Conservation (phyloP, 2,888 invertebrate genomes). For the Podabrus alpinus region DNA sequence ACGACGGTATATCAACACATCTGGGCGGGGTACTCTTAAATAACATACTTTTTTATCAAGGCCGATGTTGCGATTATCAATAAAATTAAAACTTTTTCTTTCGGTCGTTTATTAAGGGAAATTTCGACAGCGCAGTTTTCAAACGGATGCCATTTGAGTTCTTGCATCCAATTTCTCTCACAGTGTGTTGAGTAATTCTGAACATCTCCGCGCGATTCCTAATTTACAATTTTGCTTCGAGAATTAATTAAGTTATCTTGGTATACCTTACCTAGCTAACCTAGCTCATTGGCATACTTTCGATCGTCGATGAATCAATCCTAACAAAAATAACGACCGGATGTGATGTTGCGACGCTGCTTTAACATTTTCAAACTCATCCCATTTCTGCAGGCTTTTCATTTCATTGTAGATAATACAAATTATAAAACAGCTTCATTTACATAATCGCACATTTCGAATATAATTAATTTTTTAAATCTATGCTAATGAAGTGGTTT, state of each 20-base stretch:
- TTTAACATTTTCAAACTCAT: neutral
- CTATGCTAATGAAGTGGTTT: neutral
- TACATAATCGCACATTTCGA: neutral
- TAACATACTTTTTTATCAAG: conserved; percentile 19
- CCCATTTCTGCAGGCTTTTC: neutral
- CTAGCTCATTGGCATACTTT: neutral
- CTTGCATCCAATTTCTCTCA: neutral
- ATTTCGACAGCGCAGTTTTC: neutral
- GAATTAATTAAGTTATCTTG: neutral
- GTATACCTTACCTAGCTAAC: neutral
- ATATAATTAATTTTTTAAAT: neutral
- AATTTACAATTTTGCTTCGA: neutral
- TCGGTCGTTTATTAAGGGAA: neutral
- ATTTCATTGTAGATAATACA: neutral
- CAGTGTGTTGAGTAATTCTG: neutral
- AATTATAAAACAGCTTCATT: neutral
- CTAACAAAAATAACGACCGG: neutral
- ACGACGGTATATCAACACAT: conserved; percentile 16
- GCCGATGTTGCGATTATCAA: conserved; percentile 16
- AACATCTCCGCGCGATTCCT: neutral
- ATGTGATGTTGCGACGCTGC: neutral
- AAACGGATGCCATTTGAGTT: neutral
- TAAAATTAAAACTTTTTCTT: neutral
- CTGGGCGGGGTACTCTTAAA: conserved; percentile 17
- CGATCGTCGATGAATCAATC: neutral